These are phyloP conservation scores for Otolemur crassicaudatus DNA, from an alignment of 2,797 vertebrate species.

Conservation along the genomic window DNA sequence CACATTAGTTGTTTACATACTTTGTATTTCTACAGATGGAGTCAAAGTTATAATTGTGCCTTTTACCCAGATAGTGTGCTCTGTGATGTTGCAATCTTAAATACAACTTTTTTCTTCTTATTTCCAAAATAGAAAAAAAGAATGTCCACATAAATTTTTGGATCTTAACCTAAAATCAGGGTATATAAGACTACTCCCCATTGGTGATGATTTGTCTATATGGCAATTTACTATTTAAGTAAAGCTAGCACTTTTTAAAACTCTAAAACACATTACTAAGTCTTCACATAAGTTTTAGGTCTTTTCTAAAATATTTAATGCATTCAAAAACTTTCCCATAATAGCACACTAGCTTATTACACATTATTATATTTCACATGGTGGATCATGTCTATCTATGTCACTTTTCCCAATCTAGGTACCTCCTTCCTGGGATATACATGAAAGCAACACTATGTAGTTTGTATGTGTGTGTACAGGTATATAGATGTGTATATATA, in stretches of 20 bases:
- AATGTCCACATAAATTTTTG: not conserved
- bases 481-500: not conserved
- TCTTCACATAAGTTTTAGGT: not conserved
- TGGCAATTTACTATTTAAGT: not conserved
- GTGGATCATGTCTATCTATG: not conserved
- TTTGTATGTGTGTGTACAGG: not conserved
- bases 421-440: not conserved
- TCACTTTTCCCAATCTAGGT: not conserved
- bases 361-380: not conserved
- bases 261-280: not conserved
- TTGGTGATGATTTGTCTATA: not conserved
- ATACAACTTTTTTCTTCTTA: not conserved
- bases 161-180: not conserved
- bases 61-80: too few species aligned
- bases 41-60: too few species aligned
- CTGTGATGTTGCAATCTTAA: not conserved
- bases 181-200: not conserved
- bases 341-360: not conserved
- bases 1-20: too few species aligned
- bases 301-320: not conserved
- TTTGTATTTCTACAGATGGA: too few species aligned
- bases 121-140: not conserved
- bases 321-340: not conserved
- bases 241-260: not conserved
- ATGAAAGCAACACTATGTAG: not conserved